Conservation (phyloP, 2,888 invertebrate species). For the Eupeodes luniger region DNA sequence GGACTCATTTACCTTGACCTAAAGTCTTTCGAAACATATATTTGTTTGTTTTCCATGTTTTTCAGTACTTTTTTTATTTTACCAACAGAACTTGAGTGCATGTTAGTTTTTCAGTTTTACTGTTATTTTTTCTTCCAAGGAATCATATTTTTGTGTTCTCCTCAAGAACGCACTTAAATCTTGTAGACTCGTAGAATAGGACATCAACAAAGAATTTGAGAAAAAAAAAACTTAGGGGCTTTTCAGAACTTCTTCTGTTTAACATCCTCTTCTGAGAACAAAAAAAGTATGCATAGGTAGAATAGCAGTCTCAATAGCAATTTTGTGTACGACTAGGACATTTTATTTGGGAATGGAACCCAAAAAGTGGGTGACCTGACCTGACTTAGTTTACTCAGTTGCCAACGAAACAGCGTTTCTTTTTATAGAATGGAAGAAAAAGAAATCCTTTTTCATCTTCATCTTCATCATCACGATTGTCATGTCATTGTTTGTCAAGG, state of each 20-base stretch:
- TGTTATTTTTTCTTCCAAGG: background rate
- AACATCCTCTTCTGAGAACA: slow-evolving; percentile 52
- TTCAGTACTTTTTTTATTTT: background rate
- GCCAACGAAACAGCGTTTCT: background rate
- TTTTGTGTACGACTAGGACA: slow-evolving; percentile 8
- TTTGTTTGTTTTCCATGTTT: slow-evolving; percentile 6
- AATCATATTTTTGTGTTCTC: background rate
- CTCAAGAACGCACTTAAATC: slow-evolving; percentile 34
- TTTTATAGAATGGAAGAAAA: slow-evolving; percentile 3
- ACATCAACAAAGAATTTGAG: background rate
- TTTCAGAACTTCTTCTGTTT: slow-evolving; percentile 45
- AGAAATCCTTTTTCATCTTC: background rate
- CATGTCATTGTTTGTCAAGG: slow-evolving; percentile 65
- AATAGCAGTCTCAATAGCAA: slow-evolving; percentile 40
- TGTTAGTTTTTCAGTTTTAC: slow-evolving; percentile 23
- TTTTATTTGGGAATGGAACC: background rate
- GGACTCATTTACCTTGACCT: slow-evolving; percentile 60
- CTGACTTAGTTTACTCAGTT: background rate
- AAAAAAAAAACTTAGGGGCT: background rate
- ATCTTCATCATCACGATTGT: slow-evolving; percentile 23
- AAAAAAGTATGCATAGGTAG: background rate
- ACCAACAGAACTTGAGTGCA: slow-evolving; percentile 15
- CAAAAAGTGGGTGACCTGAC: slow-evolving; percentile 66
- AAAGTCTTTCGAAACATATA: slow-evolving; percentile 38
- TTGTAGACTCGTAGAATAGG: slow-evolving; percentile 26